These are phyloP conservation scores for Hirudinaria manillensis DNA, from an alignment of 2,888 invertebrate genomes.

Conservation along the genomic window DNA sequence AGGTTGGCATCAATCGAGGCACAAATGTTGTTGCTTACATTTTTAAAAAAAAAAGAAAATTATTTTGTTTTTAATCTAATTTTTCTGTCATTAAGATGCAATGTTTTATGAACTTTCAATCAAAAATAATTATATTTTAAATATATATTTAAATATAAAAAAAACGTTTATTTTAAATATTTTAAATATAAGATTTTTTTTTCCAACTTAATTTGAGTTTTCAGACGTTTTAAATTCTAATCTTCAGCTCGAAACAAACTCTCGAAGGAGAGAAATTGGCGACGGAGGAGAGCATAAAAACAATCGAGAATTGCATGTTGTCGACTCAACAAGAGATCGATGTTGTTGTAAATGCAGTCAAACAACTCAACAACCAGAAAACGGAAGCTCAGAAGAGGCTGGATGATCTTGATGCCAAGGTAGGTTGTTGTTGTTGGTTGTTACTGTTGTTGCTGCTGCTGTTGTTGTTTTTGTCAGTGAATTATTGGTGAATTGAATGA, in stretches of 20 bases:
- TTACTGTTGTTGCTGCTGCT: background rate
- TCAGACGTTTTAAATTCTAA: background rate
- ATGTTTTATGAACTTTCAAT: too few relatives aligned
- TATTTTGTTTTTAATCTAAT: background rate
- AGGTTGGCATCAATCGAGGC: constrained; percentile 46
- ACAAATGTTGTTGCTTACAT: background rate
- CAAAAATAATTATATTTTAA: too few relatives aligned
- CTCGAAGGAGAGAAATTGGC: constrained; percentile 82
- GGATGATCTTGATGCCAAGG: constrained; percentile 87
- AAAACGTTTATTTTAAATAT: too few relatives aligned
- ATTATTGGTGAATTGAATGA: background rate
- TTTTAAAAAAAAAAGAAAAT: too few relatives aligned
- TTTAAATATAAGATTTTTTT: too few relatives aligned
- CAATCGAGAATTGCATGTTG: constrained; percentile 82
- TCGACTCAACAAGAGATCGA: constrained; percentile 87
- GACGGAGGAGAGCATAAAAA: constrained; percentile 82
- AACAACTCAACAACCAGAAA: constrained; percentile 71
- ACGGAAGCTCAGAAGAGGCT: constrained; percentile 91
- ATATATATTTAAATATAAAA: too few relatives aligned
- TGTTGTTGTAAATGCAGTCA: constrained; percentile 83
- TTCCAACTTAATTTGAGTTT: too few relatives aligned
- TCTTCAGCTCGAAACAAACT: constrained; percentile 67
- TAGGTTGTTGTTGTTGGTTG: constrained; percentile 51
- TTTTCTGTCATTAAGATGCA: too few relatives aligned
- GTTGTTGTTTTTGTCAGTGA: background rate